Evolutionary conservation across 1,140 invertebrate genomes (phyloP).

Genomic region (Batillaria attramentaria): DNA sequence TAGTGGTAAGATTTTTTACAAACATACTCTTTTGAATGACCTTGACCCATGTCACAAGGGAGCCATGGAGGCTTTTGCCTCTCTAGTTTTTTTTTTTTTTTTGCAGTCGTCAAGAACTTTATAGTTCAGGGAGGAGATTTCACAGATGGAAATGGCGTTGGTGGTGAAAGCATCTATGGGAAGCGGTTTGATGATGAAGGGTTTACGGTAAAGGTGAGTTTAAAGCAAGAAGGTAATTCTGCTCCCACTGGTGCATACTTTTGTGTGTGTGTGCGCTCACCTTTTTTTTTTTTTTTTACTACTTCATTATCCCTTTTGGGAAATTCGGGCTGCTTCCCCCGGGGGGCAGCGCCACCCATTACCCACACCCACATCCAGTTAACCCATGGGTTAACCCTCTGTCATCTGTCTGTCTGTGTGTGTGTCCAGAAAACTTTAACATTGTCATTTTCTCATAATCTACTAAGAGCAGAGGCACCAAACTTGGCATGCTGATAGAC

Average conservation of each 20-base stretch:
- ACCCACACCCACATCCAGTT: too few species aligned
- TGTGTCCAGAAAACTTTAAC: too few species aligned
- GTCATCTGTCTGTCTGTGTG: too few species aligned
- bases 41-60: too few species aligned
- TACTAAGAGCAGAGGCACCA: too few species aligned
- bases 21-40: too few species aligned
- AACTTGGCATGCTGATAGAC: too few species aligned
- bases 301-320: neutral
- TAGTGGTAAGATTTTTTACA: neutral
- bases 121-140: constrained; percentile 90
- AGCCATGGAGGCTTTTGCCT: too few species aligned
- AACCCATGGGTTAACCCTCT: too few species aligned
- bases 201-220: constrained; percentile 58
- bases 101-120: constrained; percentile 73
- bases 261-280: neutral
- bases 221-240: neutral
- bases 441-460: too few species aligned
- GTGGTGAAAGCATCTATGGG: constrained; percentile 70
- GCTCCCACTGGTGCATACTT: neutral
- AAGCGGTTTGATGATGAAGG: constrained; percentile 70
- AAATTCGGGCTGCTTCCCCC: too few species aligned
- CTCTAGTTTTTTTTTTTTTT: constrained; percentile 48
- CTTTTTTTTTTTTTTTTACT: neutral
- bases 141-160: constrained; percentile 78
- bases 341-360: too few species aligned